Evolutionary conservation across 2,113 vertebrate species (phyloP).

Genomic region (Hucho hucho): DNA sequence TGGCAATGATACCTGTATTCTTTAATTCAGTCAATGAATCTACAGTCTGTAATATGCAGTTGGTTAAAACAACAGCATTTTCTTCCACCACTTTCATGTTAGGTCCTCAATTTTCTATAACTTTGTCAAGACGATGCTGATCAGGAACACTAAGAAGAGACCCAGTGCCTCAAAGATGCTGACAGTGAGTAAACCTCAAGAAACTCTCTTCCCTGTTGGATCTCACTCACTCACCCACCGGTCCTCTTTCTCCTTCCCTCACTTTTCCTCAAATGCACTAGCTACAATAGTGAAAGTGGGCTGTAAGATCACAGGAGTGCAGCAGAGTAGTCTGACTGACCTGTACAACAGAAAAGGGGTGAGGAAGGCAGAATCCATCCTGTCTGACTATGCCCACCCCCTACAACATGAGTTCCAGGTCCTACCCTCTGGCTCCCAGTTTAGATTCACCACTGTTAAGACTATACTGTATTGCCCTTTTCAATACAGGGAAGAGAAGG

Average conservation of each 20-base stretch:
- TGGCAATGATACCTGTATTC: neutral
- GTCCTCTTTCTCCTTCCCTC: neutral
- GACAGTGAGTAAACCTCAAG: constrained; percentile 22
- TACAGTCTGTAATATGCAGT: neutral
- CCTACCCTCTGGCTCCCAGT: too few relatives aligned
- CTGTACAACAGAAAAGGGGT: too few relatives aligned
- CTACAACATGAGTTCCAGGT: too few relatives aligned
- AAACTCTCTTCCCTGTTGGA: neutral
- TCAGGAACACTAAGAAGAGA: constrained; percentile 88
- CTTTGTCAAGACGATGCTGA: constrained; percentile 86
- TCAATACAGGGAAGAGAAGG: too few relatives aligned
- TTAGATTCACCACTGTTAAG: too few relatives aligned
- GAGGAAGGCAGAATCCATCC: too few relatives aligned
- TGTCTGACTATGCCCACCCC: too few relatives aligned
- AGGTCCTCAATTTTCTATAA: constrained; percentile 87
- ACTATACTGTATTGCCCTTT: too few relatives aligned
- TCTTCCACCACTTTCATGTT: constrained; percentile 5
- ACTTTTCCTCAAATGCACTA: too few relatives aligned
- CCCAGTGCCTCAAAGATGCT: constrained; percentile 85
- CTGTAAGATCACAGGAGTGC: too few relatives aligned
- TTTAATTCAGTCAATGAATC: neutral
- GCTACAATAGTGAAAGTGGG: too few relatives aligned
- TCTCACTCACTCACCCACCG: neutral
- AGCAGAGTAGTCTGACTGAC: too few relatives aligned
- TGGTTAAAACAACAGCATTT: neutral